Evolutionary conservation across 2,797 vertebrate species (phyloP).

Genomic region (Sitta carolinensis): DNA sequence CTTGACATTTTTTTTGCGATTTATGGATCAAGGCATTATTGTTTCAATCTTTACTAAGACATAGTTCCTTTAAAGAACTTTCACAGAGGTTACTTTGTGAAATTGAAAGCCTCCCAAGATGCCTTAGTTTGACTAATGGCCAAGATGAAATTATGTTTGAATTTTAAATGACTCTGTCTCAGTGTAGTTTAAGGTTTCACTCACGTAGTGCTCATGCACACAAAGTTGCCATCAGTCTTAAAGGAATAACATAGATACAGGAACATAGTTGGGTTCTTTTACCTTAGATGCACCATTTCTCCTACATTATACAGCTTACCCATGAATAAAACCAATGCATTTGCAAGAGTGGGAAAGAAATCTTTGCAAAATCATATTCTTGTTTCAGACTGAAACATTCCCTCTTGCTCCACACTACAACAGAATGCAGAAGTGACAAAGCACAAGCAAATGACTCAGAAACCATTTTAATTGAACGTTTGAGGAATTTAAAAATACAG

Average conservation of each 20-base stretch:
- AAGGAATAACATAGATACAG: background rate
- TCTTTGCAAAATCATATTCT: background rate
- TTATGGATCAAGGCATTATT: constrained; percentile 7
- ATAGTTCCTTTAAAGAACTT: background rate
- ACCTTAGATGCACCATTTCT: background rate
- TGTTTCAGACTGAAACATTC: background rate
- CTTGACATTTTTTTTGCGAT: background rate
- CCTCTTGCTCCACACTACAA: background rate
- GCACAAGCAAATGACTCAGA: background rate
- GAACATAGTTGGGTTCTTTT: background rate
- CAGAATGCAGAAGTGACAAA: background rate
- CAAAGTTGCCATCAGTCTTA: background rate
- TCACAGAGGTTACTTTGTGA: background rate
- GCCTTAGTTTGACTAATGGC: constrained; percentile 16
- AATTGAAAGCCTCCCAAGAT: background rate
- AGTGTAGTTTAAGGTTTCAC: background rate
- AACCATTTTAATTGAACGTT: background rate
- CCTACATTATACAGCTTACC: background rate
- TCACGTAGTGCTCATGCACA: background rate
- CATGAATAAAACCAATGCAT: background rate
- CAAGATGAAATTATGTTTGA: constrained; percentile 11
- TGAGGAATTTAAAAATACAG: background rate
- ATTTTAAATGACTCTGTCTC: background rate
- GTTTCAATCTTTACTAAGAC: background rate
- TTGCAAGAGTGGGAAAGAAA: background rate